Conservation (phyloP, 2,888 invertebrate genomes). For the Drosophila barbarae region DNA sequence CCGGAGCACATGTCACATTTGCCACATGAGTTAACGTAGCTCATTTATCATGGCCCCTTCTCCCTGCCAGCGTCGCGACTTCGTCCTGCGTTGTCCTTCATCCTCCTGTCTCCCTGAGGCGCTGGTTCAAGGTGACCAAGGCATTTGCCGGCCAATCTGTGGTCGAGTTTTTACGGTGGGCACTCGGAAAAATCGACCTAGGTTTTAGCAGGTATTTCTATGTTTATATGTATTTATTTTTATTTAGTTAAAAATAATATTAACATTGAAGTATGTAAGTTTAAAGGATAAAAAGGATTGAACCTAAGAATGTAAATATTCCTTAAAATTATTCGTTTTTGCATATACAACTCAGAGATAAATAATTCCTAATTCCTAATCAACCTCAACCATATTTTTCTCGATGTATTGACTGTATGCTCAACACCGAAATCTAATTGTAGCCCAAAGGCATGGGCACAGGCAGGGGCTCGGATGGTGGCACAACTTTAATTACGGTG, state of each 20-base stretch:
- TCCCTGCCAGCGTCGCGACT: conserved; percentile 2
- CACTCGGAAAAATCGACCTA: conserved; percentile 1
- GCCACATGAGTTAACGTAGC: conserved; percentile 67
- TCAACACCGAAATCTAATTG: conserved; percentile 52
- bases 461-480: conserved; percentile 15
- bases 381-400: neutral
- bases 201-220: too few relatives aligned
- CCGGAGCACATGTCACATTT: conserved; percentile 67
- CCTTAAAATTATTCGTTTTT: too few relatives aligned
- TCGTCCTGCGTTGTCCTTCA: conserved; percentile 11
- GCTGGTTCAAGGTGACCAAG: conserved; percentile 57
- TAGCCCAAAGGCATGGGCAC: conserved; percentile 35
- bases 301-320: neutral
- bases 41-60: conserved; percentile 62
- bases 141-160: conserved; percentile 50
- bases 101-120: conserved; percentile 22
- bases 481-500: conserved; percentile 57
- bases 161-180: conserved; percentile 18
- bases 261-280: neutral
- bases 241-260: neutral
- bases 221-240: neutral
- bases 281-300: neutral
- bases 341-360: too few relatives aligned
- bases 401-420: neutral
- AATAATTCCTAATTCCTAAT: neutral